A percentile compares a stretch with the other conserved stretches of the same genome.
Evolutionary conservation across 2,797 vertebrate species (phyloP).

Genomic region (Ataeniobius toweri): DNA sequence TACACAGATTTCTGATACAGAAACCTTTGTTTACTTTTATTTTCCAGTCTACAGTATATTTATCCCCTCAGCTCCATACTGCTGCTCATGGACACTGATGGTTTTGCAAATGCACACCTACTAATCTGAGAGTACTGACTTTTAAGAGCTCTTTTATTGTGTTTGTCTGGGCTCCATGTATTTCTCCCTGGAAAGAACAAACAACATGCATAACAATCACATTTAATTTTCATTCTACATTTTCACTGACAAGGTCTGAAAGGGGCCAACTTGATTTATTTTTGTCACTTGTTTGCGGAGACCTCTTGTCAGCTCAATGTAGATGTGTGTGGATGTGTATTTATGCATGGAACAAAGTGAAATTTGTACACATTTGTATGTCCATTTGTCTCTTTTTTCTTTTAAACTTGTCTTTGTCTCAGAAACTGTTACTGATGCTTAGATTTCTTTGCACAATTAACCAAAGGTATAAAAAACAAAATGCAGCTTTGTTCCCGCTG

Average conservation of each 20-base stretch:
- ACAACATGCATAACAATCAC: slow-evolving; percentile 28
- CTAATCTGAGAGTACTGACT: background rate
- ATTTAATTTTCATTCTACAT: slow-evolving; percentile 49
- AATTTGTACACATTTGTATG: slow-evolving; percentile 67
- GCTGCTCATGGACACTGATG: background rate
- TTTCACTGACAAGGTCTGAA: slow-evolving; percentile 52
- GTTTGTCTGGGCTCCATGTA: background rate
- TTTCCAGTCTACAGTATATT: background rate
- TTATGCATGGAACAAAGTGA: slow-evolving; percentile 81
- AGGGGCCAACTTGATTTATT: slow-evolving; percentile 36
- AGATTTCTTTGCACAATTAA: slow-evolving; percentile 85
- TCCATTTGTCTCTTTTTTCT: slow-evolving; percentile 19
- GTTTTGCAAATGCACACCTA: background rate
- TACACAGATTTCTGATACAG: background rate
- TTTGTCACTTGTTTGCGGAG: slow-evolving; percentile 52
- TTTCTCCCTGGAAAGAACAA: slow-evolving; percentile 48
- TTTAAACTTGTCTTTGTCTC: slow-evolving; percentile 55
- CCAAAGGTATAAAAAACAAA: slow-evolving; percentile 80
- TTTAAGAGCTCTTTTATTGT: background rate
- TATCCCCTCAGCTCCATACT: background rate
- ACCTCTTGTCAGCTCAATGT: slow-evolving; percentile 63
- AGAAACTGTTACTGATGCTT: slow-evolving; percentile 80
- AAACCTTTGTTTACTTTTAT: background rate
- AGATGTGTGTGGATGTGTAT: slow-evolving; percentile 79
- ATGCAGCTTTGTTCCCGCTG: slow-evolving; percentile 79